Evolutionary conservation across 2,888 invertebrate species (phyloP).

Genomic region (Meliscaeva auricollis): DNA sequence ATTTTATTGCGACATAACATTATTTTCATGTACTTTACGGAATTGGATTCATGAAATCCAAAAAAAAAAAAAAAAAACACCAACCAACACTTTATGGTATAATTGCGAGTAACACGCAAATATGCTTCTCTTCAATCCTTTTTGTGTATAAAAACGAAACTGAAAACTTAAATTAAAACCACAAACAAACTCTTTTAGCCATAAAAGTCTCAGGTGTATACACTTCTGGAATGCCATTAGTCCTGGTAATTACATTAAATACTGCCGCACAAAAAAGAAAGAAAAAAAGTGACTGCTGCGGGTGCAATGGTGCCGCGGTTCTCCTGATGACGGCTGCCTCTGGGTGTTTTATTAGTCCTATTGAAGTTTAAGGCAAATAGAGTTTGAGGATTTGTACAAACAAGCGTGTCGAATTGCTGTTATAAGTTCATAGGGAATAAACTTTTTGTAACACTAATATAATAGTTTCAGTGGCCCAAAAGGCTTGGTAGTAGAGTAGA

Average conservation of each 20-base stretch:
- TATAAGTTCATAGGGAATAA: slow-evolving; percentile 25
- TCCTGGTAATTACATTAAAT: slow-evolving; percentile 63
- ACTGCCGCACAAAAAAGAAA: slow-evolving; percentile 56
- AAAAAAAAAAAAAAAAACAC: slow-evolving; percentile 10
- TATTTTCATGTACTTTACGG: slow-evolving; percentile 34
- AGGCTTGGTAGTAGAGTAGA: not conserved
- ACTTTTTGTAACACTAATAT: not conserved
- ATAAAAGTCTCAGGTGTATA: not conserved
- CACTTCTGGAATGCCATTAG: slow-evolving; percentile 55
- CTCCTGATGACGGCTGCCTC: slow-evolving; percentile 4
- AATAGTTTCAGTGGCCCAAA: not conserved
- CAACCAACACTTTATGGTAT: slow-evolving; percentile 47
- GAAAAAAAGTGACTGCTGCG: slow-evolving; percentile 32
- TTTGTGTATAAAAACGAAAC: slow-evolving; percentile 5
- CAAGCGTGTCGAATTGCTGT: slow-evolving; percentile 55
- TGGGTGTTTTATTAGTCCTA: slow-evolving; percentile 41
- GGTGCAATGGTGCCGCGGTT: slow-evolving; percentile 37
- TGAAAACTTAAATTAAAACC: slow-evolving; percentile 56
- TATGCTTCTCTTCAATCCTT: not conserved
- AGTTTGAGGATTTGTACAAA: not conserved
- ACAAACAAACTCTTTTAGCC: slow-evolving; percentile 29
- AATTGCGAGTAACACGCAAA: slow-evolving; percentile 61
- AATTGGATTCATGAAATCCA: slow-evolving; percentile 26
- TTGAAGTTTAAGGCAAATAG: slow-evolving; percentile 40
- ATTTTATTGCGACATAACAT: slow-evolving; percentile 38